These are phyloP conservation scores for Hermetia illucens DNA, from an alignment of 1,140 invertebrate species.

Conservation along the genomic window DNA sequence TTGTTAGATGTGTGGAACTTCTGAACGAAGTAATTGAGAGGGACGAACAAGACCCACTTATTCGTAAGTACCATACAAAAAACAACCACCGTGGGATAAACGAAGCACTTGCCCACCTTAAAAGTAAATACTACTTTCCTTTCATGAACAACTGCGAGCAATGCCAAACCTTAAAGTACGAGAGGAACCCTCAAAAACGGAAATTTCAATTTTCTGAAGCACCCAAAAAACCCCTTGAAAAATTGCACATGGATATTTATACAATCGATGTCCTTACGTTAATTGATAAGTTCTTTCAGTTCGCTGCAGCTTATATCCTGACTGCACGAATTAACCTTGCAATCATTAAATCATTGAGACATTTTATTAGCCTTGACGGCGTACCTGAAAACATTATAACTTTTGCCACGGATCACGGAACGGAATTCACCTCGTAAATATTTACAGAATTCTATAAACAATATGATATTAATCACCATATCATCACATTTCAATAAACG, in stretches of 20 bases:
- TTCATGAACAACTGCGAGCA: not conserved
- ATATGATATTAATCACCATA: conserved; percentile 12
- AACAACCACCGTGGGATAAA: conserved; percentile 11
- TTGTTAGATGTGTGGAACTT: not conserved
- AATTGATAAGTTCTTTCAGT: conserved; percentile 15
- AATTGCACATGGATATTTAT: conserved; percentile 14
- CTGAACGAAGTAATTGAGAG: not conserved
- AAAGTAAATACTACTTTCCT: not conserved
- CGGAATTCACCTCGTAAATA: conserved; percentile 10
- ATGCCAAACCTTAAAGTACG: not conserved
- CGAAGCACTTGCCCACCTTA: conserved; percentile 8
- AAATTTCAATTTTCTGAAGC: conserved; percentile 3
- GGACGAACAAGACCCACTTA: conserved; percentile 5
- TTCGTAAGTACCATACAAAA: conserved; percentile 12
- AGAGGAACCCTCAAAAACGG: not conserved
- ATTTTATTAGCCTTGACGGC: conserved; percentile 11
- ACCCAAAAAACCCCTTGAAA: conserved; percentile 14
- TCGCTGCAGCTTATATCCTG: conserved; percentile 15
- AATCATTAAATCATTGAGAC: conserved; percentile 9
- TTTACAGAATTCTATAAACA: conserved; percentile 11
- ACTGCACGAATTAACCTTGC: conserved; percentile 3
- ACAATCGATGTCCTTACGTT: conserved; percentile 12
- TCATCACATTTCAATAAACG: conserved; percentile 7
- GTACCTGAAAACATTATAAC: conserved; percentile 9
- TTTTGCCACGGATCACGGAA: conserved; percentile 10